phyloP scores from a whole-genome alignment of 2,888 invertebrate species.

The Linhomoeus sp. region DNA sequence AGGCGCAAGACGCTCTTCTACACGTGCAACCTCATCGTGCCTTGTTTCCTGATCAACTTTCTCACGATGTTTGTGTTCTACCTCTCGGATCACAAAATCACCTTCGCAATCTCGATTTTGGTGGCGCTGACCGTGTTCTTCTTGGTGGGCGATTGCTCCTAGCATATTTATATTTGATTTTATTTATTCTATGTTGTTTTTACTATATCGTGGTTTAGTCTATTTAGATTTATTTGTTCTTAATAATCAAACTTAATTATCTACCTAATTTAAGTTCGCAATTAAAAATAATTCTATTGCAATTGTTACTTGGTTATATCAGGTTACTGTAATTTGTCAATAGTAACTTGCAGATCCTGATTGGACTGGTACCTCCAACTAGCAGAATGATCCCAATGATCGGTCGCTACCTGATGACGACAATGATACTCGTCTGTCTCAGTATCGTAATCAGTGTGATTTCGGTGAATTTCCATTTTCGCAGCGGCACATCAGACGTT shows the following conservation, averaged over 20 bases:
- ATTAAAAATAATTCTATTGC: too few relatives aligned
- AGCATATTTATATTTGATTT: not conserved
- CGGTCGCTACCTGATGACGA: conserved; percentile 25
- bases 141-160: conserved; percentile 14
- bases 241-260: too few relatives aligned
- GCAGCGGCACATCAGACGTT: conserved; percentile 21
- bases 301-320: too few relatives aligned
- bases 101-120: conserved; percentile 26
- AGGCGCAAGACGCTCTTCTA: conserved; percentile 25
- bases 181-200: too few relatives aligned
- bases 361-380: conserved; percentile 25
- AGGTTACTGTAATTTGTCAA: too few relatives aligned
- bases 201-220: too few relatives aligned
- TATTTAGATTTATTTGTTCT: too few relatives aligned
- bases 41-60: conserved; percentile 25
- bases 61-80: conserved; percentile 28
- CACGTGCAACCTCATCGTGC: conserved; percentile 25
- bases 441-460: conserved; percentile 13
- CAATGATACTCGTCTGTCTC: conserved; percentile 22
- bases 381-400: conserved; percentile 28
- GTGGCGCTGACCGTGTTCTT: conserved; percentile 28
- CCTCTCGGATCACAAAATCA: conserved; percentile 27
- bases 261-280: too few relatives aligned
- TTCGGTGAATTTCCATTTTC: conserved; percentile 25
- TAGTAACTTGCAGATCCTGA: conserved; percentile 18